phyloP scores from a whole-genome alignment of 2,797 vertebrate species.

The Lacerta viridis region DNA sequence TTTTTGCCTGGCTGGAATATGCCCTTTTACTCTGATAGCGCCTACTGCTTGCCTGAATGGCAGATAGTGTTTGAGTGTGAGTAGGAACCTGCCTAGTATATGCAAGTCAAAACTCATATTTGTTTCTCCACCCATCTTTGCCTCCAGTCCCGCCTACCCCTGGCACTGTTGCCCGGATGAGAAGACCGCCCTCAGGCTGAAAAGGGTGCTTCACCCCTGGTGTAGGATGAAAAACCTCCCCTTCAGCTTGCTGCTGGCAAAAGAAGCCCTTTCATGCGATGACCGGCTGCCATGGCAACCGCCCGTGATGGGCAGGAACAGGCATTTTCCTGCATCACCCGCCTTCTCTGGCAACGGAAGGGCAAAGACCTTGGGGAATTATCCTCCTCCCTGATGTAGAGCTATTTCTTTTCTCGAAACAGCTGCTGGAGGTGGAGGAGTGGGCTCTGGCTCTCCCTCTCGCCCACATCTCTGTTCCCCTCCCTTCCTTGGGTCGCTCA shows the following conservation, averaged over 20 bases:
- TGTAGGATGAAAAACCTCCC: neutral
- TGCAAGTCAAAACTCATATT: too few species aligned
- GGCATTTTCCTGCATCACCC: neutral
- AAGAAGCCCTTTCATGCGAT: neutral
- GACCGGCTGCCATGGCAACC: neutral
- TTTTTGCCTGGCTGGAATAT: too few species aligned
- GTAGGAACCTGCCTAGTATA: too few species aligned
- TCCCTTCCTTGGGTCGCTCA: neutral
- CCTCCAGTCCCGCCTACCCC: too few species aligned
- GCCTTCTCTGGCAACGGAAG: neutral
- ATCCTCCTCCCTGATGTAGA: neutral
- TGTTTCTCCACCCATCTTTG: too few species aligned
- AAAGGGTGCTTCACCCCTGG: neutral
- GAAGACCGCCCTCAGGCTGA: neutral
- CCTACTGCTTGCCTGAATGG: too few species aligned
- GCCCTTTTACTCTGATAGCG: too few species aligned
- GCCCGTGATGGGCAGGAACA: too few species aligned
- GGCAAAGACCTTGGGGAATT: neutral
- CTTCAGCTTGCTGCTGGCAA: neutral
- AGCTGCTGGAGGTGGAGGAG: neutral
- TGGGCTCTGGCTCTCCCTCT: neutral
- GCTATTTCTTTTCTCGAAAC: neutral
- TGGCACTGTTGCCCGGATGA: too few species aligned
- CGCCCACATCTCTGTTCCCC: rapidly evolving
- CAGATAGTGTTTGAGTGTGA: too few species aligned